phyloP scores from a whole-genome alignment of 2,888 invertebrate species.

The Atethmia centrago region DNA sequence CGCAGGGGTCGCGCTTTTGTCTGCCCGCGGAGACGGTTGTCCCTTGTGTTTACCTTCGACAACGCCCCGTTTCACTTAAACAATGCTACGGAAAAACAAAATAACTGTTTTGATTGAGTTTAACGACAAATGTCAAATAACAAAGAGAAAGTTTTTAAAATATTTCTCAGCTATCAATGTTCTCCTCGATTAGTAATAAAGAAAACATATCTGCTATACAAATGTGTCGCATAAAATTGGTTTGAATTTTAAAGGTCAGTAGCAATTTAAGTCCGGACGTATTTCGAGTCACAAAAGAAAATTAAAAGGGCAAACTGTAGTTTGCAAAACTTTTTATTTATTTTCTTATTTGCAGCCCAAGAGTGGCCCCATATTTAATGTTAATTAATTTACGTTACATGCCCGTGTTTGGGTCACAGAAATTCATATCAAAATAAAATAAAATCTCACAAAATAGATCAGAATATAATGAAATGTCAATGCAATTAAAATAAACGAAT shows the following conservation, averaged over 20 bases:
- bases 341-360: no score
- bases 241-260: slow-evolving; percentile 59
- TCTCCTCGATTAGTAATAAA: slow-evolving; percentile 20
- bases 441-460: no score
- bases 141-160: not conserved
- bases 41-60: slow-evolving; percentile 78
- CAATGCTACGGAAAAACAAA: slow-evolving; percentile 70
- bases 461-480: no score
- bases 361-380: no score
- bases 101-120: slow-evolving; percentile 38
- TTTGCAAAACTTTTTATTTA: no score
- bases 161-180: not conserved
- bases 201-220: slow-evolving; percentile 13
- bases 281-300: slow-evolving; percentile 57
- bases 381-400: no score
- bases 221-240: slow-evolving; percentile 19
- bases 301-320: slow-evolving; percentile 8
- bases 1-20: slow-evolving; percentile 78
- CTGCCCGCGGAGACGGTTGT: slow-evolving; percentile 74
- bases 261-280: slow-evolving; percentile 61
- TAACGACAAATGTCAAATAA: slow-evolving; percentile 10
- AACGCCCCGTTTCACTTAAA: slow-evolving; percentile 76
- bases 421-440: no score
- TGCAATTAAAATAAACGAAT: no score
- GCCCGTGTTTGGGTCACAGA: no score